A percentile compares a stretch with the other conserved stretches of the same genome.
Evolutionary conservation across 2,888 invertebrate genomes (phyloP).

Genomic region (Nymphalis polychloros): DNA sequence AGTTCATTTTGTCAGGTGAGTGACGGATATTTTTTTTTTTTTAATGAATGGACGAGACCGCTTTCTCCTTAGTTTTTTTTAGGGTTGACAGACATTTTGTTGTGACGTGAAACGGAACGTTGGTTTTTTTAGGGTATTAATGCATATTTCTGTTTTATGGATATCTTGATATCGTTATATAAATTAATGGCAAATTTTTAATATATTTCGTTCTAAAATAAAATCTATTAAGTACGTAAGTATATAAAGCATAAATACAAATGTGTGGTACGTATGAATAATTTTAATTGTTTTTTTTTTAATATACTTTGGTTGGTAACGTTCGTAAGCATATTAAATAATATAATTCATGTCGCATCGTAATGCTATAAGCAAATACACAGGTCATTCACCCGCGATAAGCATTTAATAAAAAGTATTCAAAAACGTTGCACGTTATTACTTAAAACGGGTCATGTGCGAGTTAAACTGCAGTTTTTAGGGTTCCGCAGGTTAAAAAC

Average conservation of each 20-base stretch:
- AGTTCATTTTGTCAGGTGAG: constrained; percentile 59
- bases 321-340: too few relatives aligned
- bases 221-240: too few relatives aligned
- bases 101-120: constrained; percentile 32
- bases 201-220: too few relatives aligned
- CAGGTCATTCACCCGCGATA: neutral
- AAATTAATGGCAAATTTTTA: neutral
- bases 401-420: neutral
- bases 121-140: constrained; percentile 22
- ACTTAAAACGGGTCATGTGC: neutral
- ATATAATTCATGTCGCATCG: too few relatives aligned
- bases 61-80: constrained; percentile 50
- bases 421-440: constrained; percentile 3
- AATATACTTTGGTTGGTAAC: too few relatives aligned
- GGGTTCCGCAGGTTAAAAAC: neutral
- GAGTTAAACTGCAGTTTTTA: neutral
- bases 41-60: constrained; percentile 41
- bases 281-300: too few relatives aligned
- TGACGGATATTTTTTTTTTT: constrained; percentile 45
- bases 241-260: too few relatives aligned
- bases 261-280: too few relatives aligned
- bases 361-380: too few relatives aligned
- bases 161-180: neutral
- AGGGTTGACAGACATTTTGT: constrained; percentile 43
- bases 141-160: constrained; percentile 5